These are phyloP conservation scores for Margaritifera margaritifera DNA, from an alignment of 2,888 invertebrate genomes.

Conservation along the genomic window DNA sequence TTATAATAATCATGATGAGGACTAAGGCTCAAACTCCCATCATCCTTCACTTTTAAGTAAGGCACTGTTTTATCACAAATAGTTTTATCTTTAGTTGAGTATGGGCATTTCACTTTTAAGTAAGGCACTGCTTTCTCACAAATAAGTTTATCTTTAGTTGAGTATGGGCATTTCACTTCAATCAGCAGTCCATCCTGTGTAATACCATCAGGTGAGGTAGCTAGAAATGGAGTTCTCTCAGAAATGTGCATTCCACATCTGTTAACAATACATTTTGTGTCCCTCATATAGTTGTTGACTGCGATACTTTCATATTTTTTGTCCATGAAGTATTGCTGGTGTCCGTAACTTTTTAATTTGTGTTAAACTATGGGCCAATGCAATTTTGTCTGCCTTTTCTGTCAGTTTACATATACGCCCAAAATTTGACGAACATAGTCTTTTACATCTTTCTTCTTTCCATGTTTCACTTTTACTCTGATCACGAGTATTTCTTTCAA, in stretches of 20 bases:
- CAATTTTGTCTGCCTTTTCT: conserved; percentile 10
- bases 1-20: conserved; percentile 21
- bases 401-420: conserved; percentile 25
- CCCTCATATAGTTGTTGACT: conserved; percentile 12
- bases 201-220: conserved; percentile 22
- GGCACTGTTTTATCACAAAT: conserved; percentile 12
- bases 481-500: conserved; percentile 19
- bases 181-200: conserved; percentile 10
- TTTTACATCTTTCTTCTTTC: conserved; percentile 21
- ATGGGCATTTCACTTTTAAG: too few relatives aligned
- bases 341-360: conserved; percentile 6
- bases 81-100: too few relatives aligned
- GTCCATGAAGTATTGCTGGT: conserved; percentile 21
- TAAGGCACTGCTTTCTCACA: too few relatives aligned
- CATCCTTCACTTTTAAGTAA: conserved; percentile 15
- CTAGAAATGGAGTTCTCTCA: conserved; percentile 13
- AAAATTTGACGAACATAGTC: conserved; percentile 31
- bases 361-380: conserved; percentile 18
- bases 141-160: conserved; percentile 7
- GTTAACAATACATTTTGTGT: conserved; percentile 3
- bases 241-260: conserved; percentile 25
- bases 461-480: conserved; percentile 24
- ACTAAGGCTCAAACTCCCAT: conserved; percentile 9
- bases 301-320: conserved; percentile 24
- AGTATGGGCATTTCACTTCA: conserved; percentile 25